These are phyloP conservation scores for Sebastes oblongus DNA, from an alignment of 2,797 vertebrate genomes.

Conservation along the genomic window DNA sequence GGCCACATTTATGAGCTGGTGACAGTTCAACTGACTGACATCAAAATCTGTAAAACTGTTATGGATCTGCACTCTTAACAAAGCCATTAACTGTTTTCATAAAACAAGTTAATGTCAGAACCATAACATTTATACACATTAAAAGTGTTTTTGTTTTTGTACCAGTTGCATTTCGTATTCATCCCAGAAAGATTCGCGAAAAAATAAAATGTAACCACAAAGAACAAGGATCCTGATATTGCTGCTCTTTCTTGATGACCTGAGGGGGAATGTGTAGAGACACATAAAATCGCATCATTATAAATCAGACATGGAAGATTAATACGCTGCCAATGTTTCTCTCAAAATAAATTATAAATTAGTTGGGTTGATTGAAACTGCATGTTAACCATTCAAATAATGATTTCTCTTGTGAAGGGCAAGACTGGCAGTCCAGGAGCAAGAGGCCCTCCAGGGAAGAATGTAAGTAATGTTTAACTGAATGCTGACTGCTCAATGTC, in stretches of 20 bases:
- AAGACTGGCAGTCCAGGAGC: constrained; percentile 91
- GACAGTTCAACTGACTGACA: background rate
- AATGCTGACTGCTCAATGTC: background rate
- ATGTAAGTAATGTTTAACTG: constrained; percentile 82
- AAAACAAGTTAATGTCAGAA: background rate
- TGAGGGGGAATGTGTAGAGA: background rate
- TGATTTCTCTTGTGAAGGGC: constrained; percentile 82
- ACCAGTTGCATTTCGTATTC: too few species aligned
- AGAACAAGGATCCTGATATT: background rate
- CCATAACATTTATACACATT: background rate
- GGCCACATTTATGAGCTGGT: background rate
- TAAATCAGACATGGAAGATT: background rate
- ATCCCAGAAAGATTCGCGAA: accelerated
- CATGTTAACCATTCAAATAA: background rate
- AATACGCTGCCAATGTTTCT: background rate
- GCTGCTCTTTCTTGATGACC: background rate
- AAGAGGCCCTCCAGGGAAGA: constrained; percentile 86
- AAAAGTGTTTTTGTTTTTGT: too few species aligned
- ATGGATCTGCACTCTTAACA: background rate
- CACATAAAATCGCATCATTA: background rate
- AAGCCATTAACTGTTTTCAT: background rate
- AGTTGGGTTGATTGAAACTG: background rate
- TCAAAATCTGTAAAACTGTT: background rate
- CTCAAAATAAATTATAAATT: background rate
- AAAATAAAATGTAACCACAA: background rate